A percentile compares a stretch with the other conserved stretches of the same genome.
Conservation (phyloP, 2,888 invertebrate genomes). For the Brachynemurus nebulosus region DNA sequence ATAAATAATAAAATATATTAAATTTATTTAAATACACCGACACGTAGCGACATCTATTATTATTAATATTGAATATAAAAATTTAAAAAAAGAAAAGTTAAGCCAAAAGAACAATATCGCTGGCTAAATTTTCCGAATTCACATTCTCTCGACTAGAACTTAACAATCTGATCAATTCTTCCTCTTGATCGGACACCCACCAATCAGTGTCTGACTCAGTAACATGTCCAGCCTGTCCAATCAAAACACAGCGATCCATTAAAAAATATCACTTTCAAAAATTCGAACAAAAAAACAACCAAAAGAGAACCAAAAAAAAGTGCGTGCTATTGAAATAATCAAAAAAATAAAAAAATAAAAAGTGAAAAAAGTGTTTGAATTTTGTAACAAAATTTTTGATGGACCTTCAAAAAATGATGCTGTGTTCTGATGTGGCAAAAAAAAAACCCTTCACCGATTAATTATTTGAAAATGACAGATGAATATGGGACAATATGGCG, state of each 20-base stretch:
- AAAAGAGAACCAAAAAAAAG: slow-evolving; percentile 10
- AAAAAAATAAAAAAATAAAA: slow-evolving; percentile 12
- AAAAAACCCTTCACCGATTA: no score
- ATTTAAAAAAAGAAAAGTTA: no score
- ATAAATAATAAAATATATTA: no score
- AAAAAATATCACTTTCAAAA: background rate
- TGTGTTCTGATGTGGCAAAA: slow-evolving; percentile 9
- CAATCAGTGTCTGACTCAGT: slow-evolving; percentile 58
- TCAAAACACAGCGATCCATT: slow-evolving; percentile 26
- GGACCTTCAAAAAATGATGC: slow-evolving; percentile 9
- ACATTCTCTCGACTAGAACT: slow-evolving; percentile 54
- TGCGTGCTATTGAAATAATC: slow-evolving; percentile 8
- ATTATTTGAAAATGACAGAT: no score
- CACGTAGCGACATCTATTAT: no score
- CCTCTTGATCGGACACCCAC: slow-evolving; percentile 67
- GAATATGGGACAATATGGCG: no score
- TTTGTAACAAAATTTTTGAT: no score
- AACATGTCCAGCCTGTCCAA: slow-evolving; percentile 23
- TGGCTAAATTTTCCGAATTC: slow-evolving; percentile 31
- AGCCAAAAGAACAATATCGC: slow-evolving; percentile 27
- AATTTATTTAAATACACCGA: no score
- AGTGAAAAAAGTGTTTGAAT: no score
- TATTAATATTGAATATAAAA: no score
- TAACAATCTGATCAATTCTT: slow-evolving; percentile 58
- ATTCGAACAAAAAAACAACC: slow-evolving; percentile 25